These are phyloP conservation scores for Crossocerus cetratus DNA, from an alignment of 2,888 invertebrate genomes.

Conservation along the genomic window DNA sequence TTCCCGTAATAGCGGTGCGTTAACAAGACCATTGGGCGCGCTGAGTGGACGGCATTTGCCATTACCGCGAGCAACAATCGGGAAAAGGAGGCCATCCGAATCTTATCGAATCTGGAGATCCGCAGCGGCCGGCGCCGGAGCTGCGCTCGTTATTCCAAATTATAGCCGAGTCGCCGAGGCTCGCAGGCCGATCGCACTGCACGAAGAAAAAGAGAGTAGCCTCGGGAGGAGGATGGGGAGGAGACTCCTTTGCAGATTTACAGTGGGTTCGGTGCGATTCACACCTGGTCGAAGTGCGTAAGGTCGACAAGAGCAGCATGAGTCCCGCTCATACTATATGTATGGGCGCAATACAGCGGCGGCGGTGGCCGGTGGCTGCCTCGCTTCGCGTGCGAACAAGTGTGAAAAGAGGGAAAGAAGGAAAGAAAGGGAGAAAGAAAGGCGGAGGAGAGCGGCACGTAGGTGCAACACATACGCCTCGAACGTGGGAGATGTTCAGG, in stretches of 20 bases:
- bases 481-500: constrained; percentile 70
- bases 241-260: constrained; percentile 37
- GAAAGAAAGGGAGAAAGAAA: constrained; percentile 27
- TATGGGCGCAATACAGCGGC: constrained; percentile 4
- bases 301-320: constrained; percentile 44
- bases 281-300: constrained; percentile 57
- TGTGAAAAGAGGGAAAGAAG: constrained; percentile 37
- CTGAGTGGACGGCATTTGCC: neutral
- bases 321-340: constrained; percentile 29
- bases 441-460: constrained; percentile 35
- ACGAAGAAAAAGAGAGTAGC: constrained; percentile 9
- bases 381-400: constrained; percentile 49
- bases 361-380: no score
- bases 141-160: constrained; percentile 22
- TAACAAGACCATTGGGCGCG: neutral
- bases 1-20: neutral
- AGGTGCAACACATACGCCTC: constrained; percentile 42
- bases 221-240: neutral
- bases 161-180: constrained; percentile 37
- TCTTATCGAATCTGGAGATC: constrained; percentile 24
- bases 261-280: constrained; percentile 55
- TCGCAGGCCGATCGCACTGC: constrained; percentile 33
- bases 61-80: neutral
- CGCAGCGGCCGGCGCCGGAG: constrained; percentile 12
- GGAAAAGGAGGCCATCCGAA: constrained; percentile 25